These are phyloP conservation scores for Rhinophrynus dorsalis DNA, from an alignment of 2,797 vertebrate genomes.

Conservation along the genomic window DNA sequence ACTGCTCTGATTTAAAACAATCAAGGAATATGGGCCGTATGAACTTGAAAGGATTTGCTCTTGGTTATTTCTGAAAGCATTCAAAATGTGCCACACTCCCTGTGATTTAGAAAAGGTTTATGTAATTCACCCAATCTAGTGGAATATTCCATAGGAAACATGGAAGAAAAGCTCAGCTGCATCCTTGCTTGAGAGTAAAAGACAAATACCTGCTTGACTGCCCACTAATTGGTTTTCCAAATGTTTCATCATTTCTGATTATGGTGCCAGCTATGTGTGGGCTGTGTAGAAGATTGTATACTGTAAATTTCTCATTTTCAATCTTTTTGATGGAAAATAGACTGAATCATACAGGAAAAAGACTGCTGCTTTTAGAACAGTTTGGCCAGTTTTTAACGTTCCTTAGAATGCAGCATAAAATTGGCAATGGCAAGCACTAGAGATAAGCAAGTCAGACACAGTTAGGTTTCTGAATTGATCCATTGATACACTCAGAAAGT, in stretches of 20 bases:
- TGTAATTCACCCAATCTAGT: background rate
- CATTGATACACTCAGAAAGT: no score
- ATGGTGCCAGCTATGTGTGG: background rate
- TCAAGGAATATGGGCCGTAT: no score
- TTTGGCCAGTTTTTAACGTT: background rate
- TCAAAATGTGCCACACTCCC: no score
- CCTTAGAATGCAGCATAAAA: background rate
- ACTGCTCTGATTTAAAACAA: no score
- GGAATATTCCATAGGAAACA: background rate
- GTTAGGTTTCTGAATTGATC: no score
- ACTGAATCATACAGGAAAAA: no score
- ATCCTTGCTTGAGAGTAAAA: background rate
- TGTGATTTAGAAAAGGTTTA: no score
- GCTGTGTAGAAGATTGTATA: background rate
- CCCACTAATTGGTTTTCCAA: slow-evolving; percentile 37
- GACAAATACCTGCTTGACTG: slow-evolving; percentile 23
- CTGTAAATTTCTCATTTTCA: background rate
- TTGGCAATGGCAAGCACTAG: no score
- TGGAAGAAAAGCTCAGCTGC: background rate
- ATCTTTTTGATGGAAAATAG: no score
- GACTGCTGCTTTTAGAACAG: background rate
- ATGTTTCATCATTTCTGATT: slow-evolving; percentile 28
- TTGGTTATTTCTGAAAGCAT: no score
- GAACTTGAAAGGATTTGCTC: no score
- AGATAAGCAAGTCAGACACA: no score